These are phyloP conservation scores for Marcusenius ussheri DNA, from an alignment of 2,113 vertebrate genomes.

Conservation along the genomic window DNA sequence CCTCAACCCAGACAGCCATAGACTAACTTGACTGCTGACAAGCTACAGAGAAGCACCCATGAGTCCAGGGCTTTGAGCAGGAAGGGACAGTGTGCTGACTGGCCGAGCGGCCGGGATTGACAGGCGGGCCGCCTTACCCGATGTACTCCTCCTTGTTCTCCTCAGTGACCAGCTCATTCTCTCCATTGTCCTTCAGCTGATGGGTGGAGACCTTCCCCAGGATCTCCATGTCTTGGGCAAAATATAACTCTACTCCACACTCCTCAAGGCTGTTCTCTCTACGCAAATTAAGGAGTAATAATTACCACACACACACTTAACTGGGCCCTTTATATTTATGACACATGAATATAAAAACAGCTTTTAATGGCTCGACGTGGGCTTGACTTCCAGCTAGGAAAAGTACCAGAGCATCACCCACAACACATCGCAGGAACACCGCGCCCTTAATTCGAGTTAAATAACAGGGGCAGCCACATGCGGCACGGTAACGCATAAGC, in stretches of 20 bases:
- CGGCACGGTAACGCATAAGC: background rate
- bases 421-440: background rate
- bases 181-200: conserved; percentile 85
- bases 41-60: background rate
- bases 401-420: background rate
- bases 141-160: conserved; percentile 99
- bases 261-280: conserved; percentile 94
- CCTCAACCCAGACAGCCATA: background rate
- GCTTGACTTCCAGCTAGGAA: background rate
- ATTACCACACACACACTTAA: background rate
- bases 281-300: background rate
- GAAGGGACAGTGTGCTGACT: background rate
- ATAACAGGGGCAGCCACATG: background rate
- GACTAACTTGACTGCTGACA: background rate
- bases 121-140: conserved; percentile 55
- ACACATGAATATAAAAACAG: conserved; percentile 17
- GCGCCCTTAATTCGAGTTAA: background rate
- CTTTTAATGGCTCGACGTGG: background rate
- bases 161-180: conserved; percentile 84
- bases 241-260: conserved; percentile 90
- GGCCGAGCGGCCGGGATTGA: background rate
- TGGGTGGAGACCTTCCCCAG: conserved; percentile 93
- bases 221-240: conserved; percentile 99
- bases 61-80: background rate
- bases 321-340: background rate